Conservation (phyloP, 2,888 invertebrate genomes). For the Dolomedes plantarius region DNA sequence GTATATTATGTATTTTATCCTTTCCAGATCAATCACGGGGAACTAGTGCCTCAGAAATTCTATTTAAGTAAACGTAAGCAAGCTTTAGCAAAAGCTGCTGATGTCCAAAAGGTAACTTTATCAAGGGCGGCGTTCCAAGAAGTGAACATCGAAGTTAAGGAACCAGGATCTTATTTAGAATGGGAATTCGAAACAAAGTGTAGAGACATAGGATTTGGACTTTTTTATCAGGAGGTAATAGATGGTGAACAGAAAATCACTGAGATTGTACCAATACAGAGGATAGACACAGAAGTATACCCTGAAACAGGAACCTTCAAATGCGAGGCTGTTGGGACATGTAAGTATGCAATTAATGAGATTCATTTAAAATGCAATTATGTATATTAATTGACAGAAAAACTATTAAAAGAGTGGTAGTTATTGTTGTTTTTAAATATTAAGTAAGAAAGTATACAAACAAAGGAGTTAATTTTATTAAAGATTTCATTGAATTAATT, state of each 20-base stretch:
- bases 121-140: constrained; percentile 27
- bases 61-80: constrained; percentile 32
- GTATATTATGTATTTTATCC: too few species aligned
- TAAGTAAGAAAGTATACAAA: too few species aligned
- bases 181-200: constrained; percentile 54
- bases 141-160: constrained; percentile 18
- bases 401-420: too few species aligned
- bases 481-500: too few species aligned
- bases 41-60: constrained; percentile 29
- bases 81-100: neutral
- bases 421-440: too few species aligned
- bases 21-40: constrained; percentile 30
- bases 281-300: constrained; percentile 24
- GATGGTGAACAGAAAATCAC: constrained; percentile 22
- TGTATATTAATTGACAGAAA: too few species aligned
- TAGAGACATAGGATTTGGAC: constrained; percentile 47
- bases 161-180: constrained; percentile 30
- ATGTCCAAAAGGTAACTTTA: constrained; percentile 13
- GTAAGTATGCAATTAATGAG: too few species aligned
- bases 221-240: constrained; percentile 20
- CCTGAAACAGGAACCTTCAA: constrained; percentile 44
- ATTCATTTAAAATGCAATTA: too few species aligned
- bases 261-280: constrained; percentile 32
- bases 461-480: too few species aligned
- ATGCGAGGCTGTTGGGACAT: constrained; percentile 42